phyloP scores from a whole-genome alignment of 2,888 invertebrate species.

The Cerastoderma edule region DNA sequence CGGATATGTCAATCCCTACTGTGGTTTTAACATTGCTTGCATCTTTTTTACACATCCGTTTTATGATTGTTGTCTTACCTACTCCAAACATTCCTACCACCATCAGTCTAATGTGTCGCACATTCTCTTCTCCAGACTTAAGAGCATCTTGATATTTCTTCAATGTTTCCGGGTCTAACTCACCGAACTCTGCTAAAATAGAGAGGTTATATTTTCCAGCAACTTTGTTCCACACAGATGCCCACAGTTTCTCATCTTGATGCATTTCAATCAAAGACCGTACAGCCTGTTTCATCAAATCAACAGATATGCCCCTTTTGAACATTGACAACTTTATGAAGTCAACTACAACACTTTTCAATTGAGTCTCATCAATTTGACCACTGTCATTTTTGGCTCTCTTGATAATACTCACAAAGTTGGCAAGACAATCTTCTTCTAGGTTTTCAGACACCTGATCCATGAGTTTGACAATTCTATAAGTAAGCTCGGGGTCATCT shows the following conservation, averaged over 20 bases:
- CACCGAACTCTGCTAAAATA: background rate
- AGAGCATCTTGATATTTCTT: background rate
- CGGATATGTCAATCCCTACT: slow-evolving; percentile 18
- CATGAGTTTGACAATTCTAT: background rate
- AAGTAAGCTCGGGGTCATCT: background rate
- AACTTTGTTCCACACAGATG: background rate
- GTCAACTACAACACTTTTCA: background rate
- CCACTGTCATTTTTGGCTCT: background rate
- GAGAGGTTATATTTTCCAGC: background rate
- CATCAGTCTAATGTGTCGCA: slow-evolving; percentile 6
- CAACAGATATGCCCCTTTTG: slow-evolving; percentile 1
- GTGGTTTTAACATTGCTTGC: background rate
- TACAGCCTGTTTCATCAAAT: slow-evolving; percentile 11
- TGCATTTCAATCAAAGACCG: slow-evolving; percentile 10
- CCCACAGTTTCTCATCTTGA: background rate
- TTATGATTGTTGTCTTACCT: slow-evolving; percentile 9
- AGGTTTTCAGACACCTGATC: background rate
- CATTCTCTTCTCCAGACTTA: background rate
- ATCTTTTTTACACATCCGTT: background rate
- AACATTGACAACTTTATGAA: slow-evolving; percentile 3
- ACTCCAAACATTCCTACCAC: slow-evolving; percentile 14
- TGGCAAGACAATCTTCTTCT: background rate
- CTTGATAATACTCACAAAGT: background rate
- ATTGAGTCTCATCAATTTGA: too few relatives aligned
- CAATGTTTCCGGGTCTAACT: background rate